Evolutionary conservation across 2,888 invertebrate genomes (phyloP), one percentile per base, ranked within the genome.

Genomic region (Xestobium rufovillosum): DNA sequence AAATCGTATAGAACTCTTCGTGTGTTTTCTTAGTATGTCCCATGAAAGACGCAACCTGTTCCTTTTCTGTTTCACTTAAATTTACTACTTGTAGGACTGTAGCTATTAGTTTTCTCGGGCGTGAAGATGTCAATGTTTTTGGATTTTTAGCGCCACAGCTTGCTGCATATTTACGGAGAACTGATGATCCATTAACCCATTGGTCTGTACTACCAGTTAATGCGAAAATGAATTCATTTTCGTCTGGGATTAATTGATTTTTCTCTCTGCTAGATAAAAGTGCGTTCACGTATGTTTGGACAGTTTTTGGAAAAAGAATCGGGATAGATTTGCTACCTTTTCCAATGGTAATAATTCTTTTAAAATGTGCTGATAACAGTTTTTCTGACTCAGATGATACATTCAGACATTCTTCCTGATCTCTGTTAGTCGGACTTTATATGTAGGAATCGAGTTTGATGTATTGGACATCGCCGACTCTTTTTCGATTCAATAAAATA

Each of bases 381-480:
- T 42, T 44, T 41, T 44, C 42, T 2, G 34, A 25, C 12, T 16
- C 4, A 8, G 41, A 36, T 9, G 38, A 31, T 3, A 31, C 30
- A 23, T 38, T 27, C 3, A 34, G 17, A 14, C 40, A 40, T 11
- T 14, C 19, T 16, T 47, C 40, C 17, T 47, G 36, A 33, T 41
- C 37, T n/a, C 11, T 12, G 14, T 11, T 31, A 8, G 2, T 11
- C 6, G 10, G 11, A 11, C 25, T 25, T 33, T 26, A 36, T 14
- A 23, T 31, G 16, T 43, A 46, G n/a, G 38, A 41, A 34, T 44
- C 34, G 2, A 50, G 6, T 43, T 52, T 52, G 8, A 37, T 36
- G 27, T 51, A 50, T 30, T 53, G 52, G 10, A 51, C 47, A 37
- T 52, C 51, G 4, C 50, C 52, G 11, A 51, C 38, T 37, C 50